Evolutionary conservation across 2,888 invertebrate species (phyloP), one percentile per base, ranked within the genome.

Genomic region (Drosophila buzzatii): DNA sequence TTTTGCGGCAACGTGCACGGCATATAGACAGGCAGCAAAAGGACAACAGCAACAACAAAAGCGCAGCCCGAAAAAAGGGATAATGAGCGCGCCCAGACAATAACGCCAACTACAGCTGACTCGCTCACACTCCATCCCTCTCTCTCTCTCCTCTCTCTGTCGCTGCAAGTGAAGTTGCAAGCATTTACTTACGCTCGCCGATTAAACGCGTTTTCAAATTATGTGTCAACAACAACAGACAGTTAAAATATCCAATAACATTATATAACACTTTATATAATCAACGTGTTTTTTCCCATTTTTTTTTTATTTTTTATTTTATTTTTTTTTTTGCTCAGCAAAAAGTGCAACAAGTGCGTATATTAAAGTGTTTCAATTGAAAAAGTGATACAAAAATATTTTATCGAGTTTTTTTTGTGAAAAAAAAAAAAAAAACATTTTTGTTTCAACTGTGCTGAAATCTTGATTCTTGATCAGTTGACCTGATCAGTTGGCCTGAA

Each of bases 1-100:
- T 89, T 86, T 85, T 63, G 70, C 58, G 81, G 59, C 76, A 76
- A 85, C 89, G 86, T 85, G 85, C 62, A 33, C 35, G 58, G 85
- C 79, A 84, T 84, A 71, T 64, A 76, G 75, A 68, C 85, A 70
- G 35, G 35, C 61, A 45, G 47, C 55, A n/a, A 63, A 53, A 42
- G 16, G 33, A 41, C 31, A 47, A 39, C 35, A 47, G 20, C 39
- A 39, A 7, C 39, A 16, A 8, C 53, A 23, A 64, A 69, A 55
- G 45, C 44, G 23, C 58, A 53, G 47, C 20, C 31, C 6, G 18
- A 6, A 1, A 33, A 52, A 44, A 44, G 57, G 62, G 56, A 66
- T 52, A 18, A 37, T 27, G 33, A 41, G 23, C 33, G 23, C 33
- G 20, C 39, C 9, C 44, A 37, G 35, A 63, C 51, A 49, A 20